Percentiles rank a stretch among this genome's conserved stretches.
These are phyloP conservation scores for Blastomussa wellsi DNA, from an alignment of 92 coral and sea anemone species.

Conservation along the genomic window DNA sequence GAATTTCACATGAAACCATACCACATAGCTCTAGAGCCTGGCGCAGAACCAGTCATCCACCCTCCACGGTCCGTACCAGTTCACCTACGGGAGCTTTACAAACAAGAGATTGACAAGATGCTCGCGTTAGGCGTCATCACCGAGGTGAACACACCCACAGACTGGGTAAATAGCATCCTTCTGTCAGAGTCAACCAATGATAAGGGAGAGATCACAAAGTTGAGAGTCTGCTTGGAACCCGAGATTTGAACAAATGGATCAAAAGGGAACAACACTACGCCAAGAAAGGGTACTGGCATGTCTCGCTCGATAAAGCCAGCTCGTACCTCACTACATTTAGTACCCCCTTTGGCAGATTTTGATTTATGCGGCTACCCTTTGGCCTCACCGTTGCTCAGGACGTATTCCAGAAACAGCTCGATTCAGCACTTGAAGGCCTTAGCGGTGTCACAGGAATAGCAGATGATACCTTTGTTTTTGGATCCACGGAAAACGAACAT, in stretches of 20 bases:
- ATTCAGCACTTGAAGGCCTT: no score
- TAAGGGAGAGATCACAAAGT: conserved; percentile 47
- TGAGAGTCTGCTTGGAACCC: conserved; percentile 55
- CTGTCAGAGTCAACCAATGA: conserved; percentile 27
- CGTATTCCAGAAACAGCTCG: no score
- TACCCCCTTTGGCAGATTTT: no score
- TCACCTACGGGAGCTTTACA: conserved; percentile 9
- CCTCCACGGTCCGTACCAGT: conserved; percentile 48
- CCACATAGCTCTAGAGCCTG: conserved; percentile 49
- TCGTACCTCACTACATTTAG: no score
- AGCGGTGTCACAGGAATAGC: no score
- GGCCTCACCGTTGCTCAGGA: no score
- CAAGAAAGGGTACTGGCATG: no score
- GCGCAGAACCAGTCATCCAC: conserved; percentile 55
- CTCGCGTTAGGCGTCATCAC: conserved; percentile 15
- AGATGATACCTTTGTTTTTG: no score
- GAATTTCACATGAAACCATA: conserved; percentile 52
- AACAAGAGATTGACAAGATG: conserved; percentile 34
- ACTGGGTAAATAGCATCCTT: conserved; percentile 22
- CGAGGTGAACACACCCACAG: conserved; percentile 30
- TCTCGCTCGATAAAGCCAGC: no score
- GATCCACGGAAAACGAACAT: no score
- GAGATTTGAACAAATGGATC: conserved; percentile 34
- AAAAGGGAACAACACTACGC: conserved; percentile 51
- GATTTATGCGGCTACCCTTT: no score